Evolutionary conservation across 2,888 invertebrate species (phyloP), one percentile per base, ranked within the genome.

Genomic region (Lydus trimaculatus): DNA sequence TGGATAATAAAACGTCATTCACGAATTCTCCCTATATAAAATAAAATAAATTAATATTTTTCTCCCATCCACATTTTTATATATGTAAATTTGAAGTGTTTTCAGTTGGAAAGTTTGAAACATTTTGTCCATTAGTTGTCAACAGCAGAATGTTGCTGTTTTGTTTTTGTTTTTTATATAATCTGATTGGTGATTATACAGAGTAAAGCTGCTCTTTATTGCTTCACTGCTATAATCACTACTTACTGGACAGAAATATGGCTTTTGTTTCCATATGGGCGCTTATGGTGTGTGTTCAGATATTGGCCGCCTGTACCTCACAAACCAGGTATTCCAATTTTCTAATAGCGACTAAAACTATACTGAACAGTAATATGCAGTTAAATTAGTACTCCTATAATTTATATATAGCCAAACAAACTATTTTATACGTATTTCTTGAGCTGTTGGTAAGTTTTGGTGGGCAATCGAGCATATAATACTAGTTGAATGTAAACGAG

Each of bases 91-190:
- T 11, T 31, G 61, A 61, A 61, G 58, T 63, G 66, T 56, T 56
- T 63, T 23, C 66, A 66, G 60, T 67, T 60, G 63, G 63, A 20
- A 63, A 67, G 39, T 43, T 63, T 36, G 52, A 60, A 43, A 61
- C 39, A 60, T 17, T 60, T 36, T 11, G 36, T 31, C 25, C 39
- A 61, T 61, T 20, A 39, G 33, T 25, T 61, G 67, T 64, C 67
- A 67, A 63, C 63, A 67, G 15, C 63, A 63, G 63, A 58, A 15
- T 36, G 15, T 36, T 4, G 2, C 2, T 28, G 4, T 4, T 28
- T 13, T 36, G 11, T 36, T 36, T 13, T 4, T 36, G n/a, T 17
- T 17, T 43, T 5, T 43, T 4, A 43, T 43, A 4, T 17, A 4
- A 6, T 6, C n/a, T 17, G 43, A 43, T 43, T 43, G 43, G 43